Conservation (phyloP, 2,797 vertebrate genomes). For the Lepilemur septentrionalis region DNA sequence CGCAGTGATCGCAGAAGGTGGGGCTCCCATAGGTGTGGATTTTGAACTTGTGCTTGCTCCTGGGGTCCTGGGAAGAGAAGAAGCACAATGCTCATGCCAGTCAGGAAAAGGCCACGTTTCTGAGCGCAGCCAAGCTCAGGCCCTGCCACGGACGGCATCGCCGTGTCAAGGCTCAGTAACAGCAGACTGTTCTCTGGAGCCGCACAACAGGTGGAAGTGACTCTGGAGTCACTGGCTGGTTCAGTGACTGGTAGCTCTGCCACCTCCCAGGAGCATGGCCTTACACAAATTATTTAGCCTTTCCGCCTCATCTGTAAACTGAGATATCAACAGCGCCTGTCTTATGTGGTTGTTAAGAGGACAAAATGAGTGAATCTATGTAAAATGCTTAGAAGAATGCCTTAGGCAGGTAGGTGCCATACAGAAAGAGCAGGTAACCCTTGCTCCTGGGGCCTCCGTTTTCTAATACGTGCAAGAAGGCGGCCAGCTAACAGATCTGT, state of each 20-base stretch:
- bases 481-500: background rate
- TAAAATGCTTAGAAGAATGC: background rate
- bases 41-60: constrained; percentile 99
- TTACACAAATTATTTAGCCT: background rate
- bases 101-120: background rate
- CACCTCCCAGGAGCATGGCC: background rate
- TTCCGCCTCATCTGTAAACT: background rate
- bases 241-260: too few relatives aligned
- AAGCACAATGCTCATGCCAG: background rate
- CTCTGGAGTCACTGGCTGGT: background rate
- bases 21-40: constrained; percentile 97
- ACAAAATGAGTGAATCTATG: background rate
- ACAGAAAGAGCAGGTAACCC: background rate
- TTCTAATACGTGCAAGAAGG: background rate
- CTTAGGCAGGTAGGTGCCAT: rapidly evolving
- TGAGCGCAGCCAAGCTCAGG: background rate
- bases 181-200: background rate
- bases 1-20: constrained; percentile 98
- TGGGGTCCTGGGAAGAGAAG: constrained; percentile 90
- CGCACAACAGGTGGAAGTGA: rapidly evolving
- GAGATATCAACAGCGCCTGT: background rate
- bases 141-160: background rate
- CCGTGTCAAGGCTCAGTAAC: rapidly evolving
- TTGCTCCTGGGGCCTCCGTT: background rate
- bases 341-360: background rate